Conservation (phyloP, 2,888 invertebrate genomes). For the Synergus laeviventris region DNA sequence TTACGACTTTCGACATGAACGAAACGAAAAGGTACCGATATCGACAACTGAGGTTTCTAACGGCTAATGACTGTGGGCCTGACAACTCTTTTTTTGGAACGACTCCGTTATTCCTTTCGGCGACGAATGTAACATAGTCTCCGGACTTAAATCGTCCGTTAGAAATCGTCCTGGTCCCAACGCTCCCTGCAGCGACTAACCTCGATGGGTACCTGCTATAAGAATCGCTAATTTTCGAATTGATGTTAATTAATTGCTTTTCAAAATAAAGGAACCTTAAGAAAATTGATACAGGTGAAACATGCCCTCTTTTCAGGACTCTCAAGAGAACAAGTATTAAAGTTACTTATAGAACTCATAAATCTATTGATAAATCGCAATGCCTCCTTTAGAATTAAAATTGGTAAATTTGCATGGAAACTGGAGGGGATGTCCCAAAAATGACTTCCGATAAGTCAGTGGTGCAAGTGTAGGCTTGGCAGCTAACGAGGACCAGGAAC, state of each 20-base stretch:
- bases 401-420: neutral
- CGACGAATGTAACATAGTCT: slow-evolving; percentile 37
- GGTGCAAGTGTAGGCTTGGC: neutral
- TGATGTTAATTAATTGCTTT: neutral
- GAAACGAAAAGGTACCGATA: slow-evolving; percentile 32
- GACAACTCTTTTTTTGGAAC: slow-evolving; percentile 62
- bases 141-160: slow-evolving; percentile 54
- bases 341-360: too few species aligned
- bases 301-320: too few species aligned
- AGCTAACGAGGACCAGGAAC: neutral
- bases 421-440: slow-evolving; percentile 2
- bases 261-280: neutral
- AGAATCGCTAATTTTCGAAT: neutral
- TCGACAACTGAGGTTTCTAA: slow-evolving; percentile 62
- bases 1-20: slow-evolving; percentile 23
- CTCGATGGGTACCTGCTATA: slow-evolving; percentile 13
- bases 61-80: slow-evolving; percentile 68
- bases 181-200: slow-evolving; percentile 43
- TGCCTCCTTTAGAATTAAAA: neutral
- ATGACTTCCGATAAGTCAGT: neutral
- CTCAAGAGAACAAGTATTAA: too few species aligned
- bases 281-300: too few species aligned
- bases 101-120: slow-evolving; percentile 68
- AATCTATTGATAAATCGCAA: neutral
- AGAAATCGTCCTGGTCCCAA: slow-evolving; percentile 59